Evolutionary conservation across 2,888 invertebrate species (phyloP).

Genomic region (Hypselothyrea guttata): DNA sequence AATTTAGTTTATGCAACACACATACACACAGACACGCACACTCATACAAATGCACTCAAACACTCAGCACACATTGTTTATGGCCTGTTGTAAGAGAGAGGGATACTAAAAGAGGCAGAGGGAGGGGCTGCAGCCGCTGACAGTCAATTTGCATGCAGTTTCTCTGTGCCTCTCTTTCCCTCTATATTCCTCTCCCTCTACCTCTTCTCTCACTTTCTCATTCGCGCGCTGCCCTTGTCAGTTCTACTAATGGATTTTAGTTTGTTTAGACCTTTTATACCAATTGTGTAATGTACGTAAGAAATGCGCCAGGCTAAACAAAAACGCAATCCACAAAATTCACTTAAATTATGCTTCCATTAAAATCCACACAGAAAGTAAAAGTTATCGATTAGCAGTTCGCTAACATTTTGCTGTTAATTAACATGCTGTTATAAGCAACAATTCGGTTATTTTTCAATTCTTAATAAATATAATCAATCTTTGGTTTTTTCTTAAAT

Average conservation of each 20-base stretch:
- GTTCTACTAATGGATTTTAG: constrained; percentile 42
- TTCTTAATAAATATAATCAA: too few relatives aligned
- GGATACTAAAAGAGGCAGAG: not conserved
- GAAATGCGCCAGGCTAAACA: constrained; percentile 6
- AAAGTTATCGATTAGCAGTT: too few relatives aligned
- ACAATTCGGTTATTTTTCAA: too few relatives aligned
- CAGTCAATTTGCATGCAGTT: constrained; percentile 46
- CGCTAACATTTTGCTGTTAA: too few relatives aligned
- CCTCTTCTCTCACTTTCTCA: not conserved
- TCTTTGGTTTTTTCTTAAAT: too few relatives aligned
- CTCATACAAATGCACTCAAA: too few relatives aligned
- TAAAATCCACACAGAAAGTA: too few relatives aligned
- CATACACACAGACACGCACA: constrained; percentile 5
- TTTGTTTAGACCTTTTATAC: constrained; percentile 30
- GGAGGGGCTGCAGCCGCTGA: constrained; percentile 18
- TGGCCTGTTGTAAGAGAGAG: not conserved
- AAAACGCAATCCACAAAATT: constrained; percentile 18
- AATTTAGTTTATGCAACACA: constrained; percentile 45
- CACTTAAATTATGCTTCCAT: not conserved
- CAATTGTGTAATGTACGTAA: constrained; percentile 12
- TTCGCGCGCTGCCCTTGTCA: constrained; percentile 36
- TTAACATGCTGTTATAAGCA: too few relatives aligned
- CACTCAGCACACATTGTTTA: not conserved
- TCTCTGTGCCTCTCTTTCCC: constrained; percentile 11
- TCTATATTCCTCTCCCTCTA: not conserved